A percentile compares a stretch with the other conserved stretches of the same genome.
phyloP scores from a whole-genome alignment of 2,113 vertebrate species.

The Lepus europaeus region DNA sequence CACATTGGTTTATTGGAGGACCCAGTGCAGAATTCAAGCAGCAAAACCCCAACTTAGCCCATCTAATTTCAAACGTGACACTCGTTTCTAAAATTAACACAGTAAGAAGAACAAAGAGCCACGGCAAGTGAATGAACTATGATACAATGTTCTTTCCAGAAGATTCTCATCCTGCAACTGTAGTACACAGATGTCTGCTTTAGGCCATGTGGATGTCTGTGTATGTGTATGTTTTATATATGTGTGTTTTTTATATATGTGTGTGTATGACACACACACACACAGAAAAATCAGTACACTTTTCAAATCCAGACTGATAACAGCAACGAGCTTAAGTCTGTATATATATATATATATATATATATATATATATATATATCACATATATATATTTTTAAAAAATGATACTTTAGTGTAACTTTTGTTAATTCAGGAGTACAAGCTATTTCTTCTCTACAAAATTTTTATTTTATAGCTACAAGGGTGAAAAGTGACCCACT shows the following conservation, averaged over 20 bases:
- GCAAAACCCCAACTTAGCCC: conserved; percentile 91
- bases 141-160: conserved; percentile 92
- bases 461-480: conserved; percentile 91
- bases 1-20: conserved; percentile 94
- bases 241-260: conserved; percentile 75
- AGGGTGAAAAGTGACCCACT: conserved; percentile 93
- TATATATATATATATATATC: conserved; percentile 67
- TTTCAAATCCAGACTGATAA: conserved; percentile 91
- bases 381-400: conserved; percentile 64
- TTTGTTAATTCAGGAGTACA: conserved; percentile 96
- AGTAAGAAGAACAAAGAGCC: conserved; percentile 92
- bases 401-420: conserved; percentile 91
- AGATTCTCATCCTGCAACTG: conserved; percentile 90
- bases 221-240: conserved; percentile 47
- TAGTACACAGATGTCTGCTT: conserved; percentile 90
- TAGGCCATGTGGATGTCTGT: conserved; percentile 88
- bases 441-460: conserved; percentile 94
- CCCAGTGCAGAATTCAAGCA: conserved; percentile 91
- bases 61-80: conserved; percentile 92
- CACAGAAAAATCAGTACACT: conserved; percentile 88
- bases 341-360: conserved; percentile 76
- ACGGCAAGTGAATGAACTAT: conserved; percentile 93
- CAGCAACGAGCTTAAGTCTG: conserved; percentile 93
- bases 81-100: conserved; percentile 95
- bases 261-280: conserved; percentile 72